Conservation (phyloP, 2,113 vertebrate species). For the Polyodon spathula region DNA sequence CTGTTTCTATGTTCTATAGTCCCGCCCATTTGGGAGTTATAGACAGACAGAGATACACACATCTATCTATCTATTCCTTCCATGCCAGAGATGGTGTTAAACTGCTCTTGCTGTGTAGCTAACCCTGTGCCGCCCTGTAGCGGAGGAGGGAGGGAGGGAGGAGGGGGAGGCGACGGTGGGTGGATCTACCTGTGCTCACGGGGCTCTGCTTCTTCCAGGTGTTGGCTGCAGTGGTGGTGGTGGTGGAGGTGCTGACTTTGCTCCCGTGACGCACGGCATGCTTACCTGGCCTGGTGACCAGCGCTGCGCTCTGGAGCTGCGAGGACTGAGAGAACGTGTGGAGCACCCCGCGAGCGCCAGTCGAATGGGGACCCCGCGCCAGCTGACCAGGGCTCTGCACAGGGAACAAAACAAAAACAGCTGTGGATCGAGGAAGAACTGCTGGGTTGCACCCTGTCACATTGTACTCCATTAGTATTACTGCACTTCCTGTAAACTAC, state of each 20-base stretch:
- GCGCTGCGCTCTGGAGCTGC: conserved; percentile 74
- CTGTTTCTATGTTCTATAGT: too few species aligned
- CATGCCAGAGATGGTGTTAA: too few species aligned
- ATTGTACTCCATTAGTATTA: too few species aligned
- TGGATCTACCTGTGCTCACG: conserved; percentile 69
- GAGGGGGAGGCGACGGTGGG: neutral
- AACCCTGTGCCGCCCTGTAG: neutral
- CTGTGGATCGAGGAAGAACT: too few species aligned
- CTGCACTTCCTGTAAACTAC: too few species aligned
- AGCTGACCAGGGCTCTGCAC: conserved; percentile 70
- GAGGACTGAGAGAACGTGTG: conserved; percentile 75
- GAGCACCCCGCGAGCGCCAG: conserved; percentile 59
- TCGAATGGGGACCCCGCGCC: conserved; percentile 59
- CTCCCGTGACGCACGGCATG: conserved; percentile 64
- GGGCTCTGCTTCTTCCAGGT: conserved; percentile 84
- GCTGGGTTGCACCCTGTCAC: too few species aligned
- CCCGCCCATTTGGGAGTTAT: too few species aligned
- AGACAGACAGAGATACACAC: too few species aligned
- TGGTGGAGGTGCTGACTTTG: conserved; percentile 56
- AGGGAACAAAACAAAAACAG: too few species aligned
- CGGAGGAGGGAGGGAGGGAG: neutral
- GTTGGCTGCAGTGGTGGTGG: conserved; percentile 54
- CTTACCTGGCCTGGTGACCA: conserved; percentile 73
- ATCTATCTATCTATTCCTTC: too few species aligned
- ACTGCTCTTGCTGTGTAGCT: neutral